Base-by-base conservation (phyloP, 2,113 vertebrate genomes). In the Psittacus erithacus region DNA sequence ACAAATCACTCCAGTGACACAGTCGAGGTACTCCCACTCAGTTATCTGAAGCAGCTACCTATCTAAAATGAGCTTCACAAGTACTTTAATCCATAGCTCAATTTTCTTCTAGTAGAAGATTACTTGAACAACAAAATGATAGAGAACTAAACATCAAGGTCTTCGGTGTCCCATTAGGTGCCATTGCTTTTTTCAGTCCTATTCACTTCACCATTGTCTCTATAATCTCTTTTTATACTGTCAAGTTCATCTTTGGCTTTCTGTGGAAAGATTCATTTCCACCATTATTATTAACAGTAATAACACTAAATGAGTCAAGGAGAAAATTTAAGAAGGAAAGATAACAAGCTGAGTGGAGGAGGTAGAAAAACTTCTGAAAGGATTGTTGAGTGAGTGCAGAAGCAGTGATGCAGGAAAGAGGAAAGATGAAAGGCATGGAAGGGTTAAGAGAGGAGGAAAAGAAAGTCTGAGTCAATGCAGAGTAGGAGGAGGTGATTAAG, bases 401-500 rank as follows among this genome's bases (percentile, higher is more conserved):
- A 90, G 33, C n/a, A 39, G 14, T 41, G 65, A 52, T 68, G 33
- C 13, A 73, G 46, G 28, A 60, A 94, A 44, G 33, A 93, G n/a
- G 65, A 91, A 95, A 62, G 57, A 80, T 57, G 19, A 19, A 65
- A 67, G 71, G 25, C n/a, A 88, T 0, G 0, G 10, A 87, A 95
- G 95, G 67, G 94, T 96, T 97, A 95, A 97, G 69, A 95, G n/a
- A 79, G 49, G 11, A 92, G 89, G 62, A 85, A 76, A 93, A 90
- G 68, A 83, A 87, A 85, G 44, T 92, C 89, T 97, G 95, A 97
- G 93, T 97, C 96, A 97, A 91, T 69, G 78, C n/a, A 53, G 95
- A 95, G 95, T 96, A 94, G 96, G 95, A 97, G 96, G 89, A 92
- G 62, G 17, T 96, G 77, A 97, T 95, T 96, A 93, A 92, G 89